phyloP scores from a whole-genome alignment of 2,113 vertebrate genomes.

The Felis chaus region DNA sequence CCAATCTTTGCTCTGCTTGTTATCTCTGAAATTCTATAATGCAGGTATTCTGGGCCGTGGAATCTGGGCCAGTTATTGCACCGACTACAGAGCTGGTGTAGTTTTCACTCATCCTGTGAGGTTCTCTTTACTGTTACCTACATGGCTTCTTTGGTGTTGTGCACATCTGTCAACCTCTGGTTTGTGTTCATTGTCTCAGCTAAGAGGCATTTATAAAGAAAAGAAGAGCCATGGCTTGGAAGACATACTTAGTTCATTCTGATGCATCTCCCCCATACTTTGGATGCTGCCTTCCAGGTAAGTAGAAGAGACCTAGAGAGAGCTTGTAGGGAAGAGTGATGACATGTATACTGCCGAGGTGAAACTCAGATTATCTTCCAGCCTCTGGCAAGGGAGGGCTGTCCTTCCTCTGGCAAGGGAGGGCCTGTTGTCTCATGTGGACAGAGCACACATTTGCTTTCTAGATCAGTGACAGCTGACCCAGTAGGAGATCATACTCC shows the following conservation, averaged over 20 bases:
- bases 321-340: neutral
- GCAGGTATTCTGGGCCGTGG: neutral
- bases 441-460: neutral
- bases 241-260: neutral
- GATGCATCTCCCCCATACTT: neutral
- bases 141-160: neutral
- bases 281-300: neutral
- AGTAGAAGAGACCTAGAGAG: neutral
- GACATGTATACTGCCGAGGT: neutral
- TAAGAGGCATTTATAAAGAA: neutral
- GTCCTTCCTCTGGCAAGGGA: neutral
- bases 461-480: neutral
- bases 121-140: neutral
- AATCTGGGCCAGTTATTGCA: neutral
- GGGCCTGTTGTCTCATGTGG: neutral
- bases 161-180: neutral
- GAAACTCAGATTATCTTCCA: neutral
- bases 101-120: neutral
- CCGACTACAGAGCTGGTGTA: neutral
- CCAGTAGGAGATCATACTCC: neutral
- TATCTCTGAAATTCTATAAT: neutral
- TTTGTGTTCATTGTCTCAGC: neutral
- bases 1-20: neutral
- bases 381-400: neutral
- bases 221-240: neutral